Evolutionary conservation across 2,113 vertebrate species (phyloP).

Genomic region (Tachycineta bicolor): DNA sequence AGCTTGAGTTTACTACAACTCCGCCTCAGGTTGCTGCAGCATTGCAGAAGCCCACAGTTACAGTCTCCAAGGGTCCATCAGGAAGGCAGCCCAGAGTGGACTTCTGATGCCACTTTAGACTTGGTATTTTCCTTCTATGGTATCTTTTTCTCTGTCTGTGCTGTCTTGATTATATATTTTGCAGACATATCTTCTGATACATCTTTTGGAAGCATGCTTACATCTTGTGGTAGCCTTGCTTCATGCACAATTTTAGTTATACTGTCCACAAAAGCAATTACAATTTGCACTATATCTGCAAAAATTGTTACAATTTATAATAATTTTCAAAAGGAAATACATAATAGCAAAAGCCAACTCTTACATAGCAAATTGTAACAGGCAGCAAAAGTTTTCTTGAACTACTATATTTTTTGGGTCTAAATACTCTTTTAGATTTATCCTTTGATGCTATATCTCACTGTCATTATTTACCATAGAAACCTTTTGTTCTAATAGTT

Average conservation of each 20-base stretch:
- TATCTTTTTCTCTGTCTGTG: neutral
- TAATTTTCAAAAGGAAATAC: neutral
- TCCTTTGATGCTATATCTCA: neutral
- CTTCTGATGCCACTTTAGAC: neutral
- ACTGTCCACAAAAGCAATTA: neutral
- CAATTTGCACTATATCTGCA: neutral
- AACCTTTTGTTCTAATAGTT: neutral
- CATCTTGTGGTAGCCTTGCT: neutral
- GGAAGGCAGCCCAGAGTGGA: neutral
- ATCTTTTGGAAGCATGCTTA: neutral
- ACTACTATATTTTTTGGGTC: neutral
- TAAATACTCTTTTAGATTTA: neutral
- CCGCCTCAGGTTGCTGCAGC: neutral
- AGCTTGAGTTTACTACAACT: neutral
- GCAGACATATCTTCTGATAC: neutral
- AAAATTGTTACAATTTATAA: neutral
- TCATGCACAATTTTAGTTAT: neutral
- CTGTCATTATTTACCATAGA: neutral
- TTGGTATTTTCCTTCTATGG: neutral
- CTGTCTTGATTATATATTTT: neutral
- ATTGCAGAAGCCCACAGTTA: too few species aligned
- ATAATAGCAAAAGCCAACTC: neutral
- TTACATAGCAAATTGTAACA: neutral
- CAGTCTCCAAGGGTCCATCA: neutral
- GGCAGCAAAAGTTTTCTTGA: neutral